phyloP scores from a whole-genome alignment of 2,888 invertebrate genomes.

The Sicus ferrugineus region DNA sequence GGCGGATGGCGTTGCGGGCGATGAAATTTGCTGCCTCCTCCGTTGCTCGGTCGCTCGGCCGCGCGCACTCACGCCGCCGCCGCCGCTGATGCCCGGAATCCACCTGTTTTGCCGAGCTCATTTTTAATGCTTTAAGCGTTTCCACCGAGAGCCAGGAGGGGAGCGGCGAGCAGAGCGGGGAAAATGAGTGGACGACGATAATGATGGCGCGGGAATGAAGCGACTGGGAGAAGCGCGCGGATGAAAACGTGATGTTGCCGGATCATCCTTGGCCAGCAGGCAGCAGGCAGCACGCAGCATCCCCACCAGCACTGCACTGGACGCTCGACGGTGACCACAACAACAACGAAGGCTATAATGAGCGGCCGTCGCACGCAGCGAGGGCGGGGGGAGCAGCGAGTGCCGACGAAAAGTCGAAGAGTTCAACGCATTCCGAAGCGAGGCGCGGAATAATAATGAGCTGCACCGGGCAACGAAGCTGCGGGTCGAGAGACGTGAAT shows the following conservation, averaged over 20 bases:
- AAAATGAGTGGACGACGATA: slow-evolving; percentile 20
- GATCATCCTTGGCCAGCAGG: slow-evolving; percentile 16
- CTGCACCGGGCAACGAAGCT: slow-evolving; percentile 7
- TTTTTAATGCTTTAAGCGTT: slow-evolving; percentile 45
- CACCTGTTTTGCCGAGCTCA: slow-evolving; percentile 59
- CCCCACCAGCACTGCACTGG: not conserved
- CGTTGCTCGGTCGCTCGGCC: slow-evolving; percentile 19
- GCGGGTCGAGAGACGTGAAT: slow-evolving; percentile 19
- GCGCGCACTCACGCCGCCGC: not conserved
- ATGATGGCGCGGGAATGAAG: slow-evolving; percentile 13
- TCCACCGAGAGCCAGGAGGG: too few species aligned
- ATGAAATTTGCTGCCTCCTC: slow-evolving; percentile 24
- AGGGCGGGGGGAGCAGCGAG: too few species aligned
- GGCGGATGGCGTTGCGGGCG: slow-evolving; percentile 5
- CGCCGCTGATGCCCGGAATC: slow-evolving; percentile 45
- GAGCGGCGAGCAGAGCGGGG: slow-evolving; percentile 25
- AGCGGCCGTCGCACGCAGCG: slow-evolving; percentile 23
- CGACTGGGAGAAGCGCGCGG: not conserved
- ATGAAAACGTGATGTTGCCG: not conserved
- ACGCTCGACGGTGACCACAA: not conserved
- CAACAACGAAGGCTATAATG: slow-evolving; percentile 31
- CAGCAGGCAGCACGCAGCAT: too few species aligned
- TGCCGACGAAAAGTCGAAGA: slow-evolving; percentile 57
- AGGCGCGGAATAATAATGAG: slow-evolving; percentile 61
- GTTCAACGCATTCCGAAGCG: slow-evolving; percentile 61